These are phyloP conservation scores for Toxotes jaculatrix DNA, from an alignment of 2,113 vertebrate genomes.

Conservation along the genomic window DNA sequence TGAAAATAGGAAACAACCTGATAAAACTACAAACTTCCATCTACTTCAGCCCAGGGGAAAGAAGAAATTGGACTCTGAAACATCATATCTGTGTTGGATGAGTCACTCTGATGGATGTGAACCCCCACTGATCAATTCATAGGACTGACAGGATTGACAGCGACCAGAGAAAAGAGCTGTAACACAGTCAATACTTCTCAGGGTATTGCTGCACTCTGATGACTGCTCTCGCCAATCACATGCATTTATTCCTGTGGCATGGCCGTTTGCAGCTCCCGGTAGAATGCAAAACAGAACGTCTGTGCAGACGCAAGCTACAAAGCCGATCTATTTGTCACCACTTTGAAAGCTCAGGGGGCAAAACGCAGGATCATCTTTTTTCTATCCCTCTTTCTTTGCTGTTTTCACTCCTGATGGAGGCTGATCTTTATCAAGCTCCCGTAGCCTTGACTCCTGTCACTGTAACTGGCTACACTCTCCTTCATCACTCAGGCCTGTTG, in stretches of 20 bases:
- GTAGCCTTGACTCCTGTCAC: slow-evolving; percentile 81
- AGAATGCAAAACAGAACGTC: slow-evolving; percentile 68
- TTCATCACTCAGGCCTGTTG: slow-evolving; percentile 79
- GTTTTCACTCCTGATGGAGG: slow-evolving; percentile 72
- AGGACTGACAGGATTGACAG: slow-evolving; percentile 64
- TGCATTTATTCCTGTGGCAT: slow-evolving; percentile 62
- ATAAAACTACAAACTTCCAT: slow-evolving; percentile 38
- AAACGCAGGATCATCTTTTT: slow-evolving; percentile 79
- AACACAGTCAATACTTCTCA: slow-evolving; percentile 61
- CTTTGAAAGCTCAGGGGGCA: slow-evolving; percentile 60
- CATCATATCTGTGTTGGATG: slow-evolving; percentile 54
- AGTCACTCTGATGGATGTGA: slow-evolving; percentile 65
- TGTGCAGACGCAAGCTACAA: slow-evolving; percentile 41
- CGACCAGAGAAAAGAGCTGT: slow-evolving; percentile 66
- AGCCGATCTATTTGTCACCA: slow-evolving; percentile 74
- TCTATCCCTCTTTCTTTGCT: slow-evolving; percentile 59
- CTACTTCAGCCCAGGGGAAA: slow-evolving; percentile 32
- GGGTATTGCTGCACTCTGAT: slow-evolving; percentile 49
- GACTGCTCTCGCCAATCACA: slow-evolving; percentile 63
- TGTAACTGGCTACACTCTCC: slow-evolving; percentile 58
- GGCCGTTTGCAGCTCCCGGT: slow-evolving; percentile 38
- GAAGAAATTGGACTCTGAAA: slow-evolving; percentile 50
- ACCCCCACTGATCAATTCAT: slow-evolving; percentile 70
- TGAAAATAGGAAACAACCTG: slow-evolving; percentile 31
- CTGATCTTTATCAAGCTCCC: slow-evolving; percentile 79